These are phyloP conservation scores for Climacteris rufus DNA, from an alignment of 2,113 vertebrate species.

Conservation along the genomic window DNA sequence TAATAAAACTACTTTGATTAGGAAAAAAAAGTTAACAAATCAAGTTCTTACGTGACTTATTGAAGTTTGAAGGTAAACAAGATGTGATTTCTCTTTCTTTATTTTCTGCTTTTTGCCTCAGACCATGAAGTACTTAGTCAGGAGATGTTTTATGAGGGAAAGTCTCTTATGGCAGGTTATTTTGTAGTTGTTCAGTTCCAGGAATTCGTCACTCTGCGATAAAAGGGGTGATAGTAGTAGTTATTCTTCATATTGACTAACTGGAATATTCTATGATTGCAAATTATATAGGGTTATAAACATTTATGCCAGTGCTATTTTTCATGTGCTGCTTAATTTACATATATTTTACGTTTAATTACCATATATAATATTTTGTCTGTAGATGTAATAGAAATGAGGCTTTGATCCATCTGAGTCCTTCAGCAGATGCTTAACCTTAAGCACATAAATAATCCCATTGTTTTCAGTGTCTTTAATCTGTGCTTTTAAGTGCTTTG, in stretches of 20 bases:
- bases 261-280: slow-evolving; percentile 1
- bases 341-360: slow-evolving; percentile 57
- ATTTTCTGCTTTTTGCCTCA: not conserved
- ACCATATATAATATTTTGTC: slow-evolving; percentile 57
- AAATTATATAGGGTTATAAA: slow-evolving; percentile 21
- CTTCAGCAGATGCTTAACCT: slow-evolving; percentile 68
- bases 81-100: not conserved
- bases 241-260: not conserved
- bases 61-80: not conserved
- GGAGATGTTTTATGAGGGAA: not conserved
- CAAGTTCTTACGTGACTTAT: not conserved
- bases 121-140: not conserved
- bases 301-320: slow-evolving; percentile 39
- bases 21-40: not conserved
- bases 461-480: slow-evolving; percentile 68
- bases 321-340: slow-evolving; percentile 45
- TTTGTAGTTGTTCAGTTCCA: not conserved
- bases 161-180: not conserved
- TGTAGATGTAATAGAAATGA: slow-evolving; percentile 32
- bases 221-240: not conserved
- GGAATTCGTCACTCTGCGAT: not conserved
- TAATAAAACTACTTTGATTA: not conserved
- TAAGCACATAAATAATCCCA: slow-evolving; percentile 61
- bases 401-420: slow-evolving; percentile 48
- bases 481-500: slow-evolving; percentile 62